These are phyloP conservation scores for Hydrophis major DNA, from an alignment of 2,797 vertebrate species.

Conservation along the genomic window DNA sequence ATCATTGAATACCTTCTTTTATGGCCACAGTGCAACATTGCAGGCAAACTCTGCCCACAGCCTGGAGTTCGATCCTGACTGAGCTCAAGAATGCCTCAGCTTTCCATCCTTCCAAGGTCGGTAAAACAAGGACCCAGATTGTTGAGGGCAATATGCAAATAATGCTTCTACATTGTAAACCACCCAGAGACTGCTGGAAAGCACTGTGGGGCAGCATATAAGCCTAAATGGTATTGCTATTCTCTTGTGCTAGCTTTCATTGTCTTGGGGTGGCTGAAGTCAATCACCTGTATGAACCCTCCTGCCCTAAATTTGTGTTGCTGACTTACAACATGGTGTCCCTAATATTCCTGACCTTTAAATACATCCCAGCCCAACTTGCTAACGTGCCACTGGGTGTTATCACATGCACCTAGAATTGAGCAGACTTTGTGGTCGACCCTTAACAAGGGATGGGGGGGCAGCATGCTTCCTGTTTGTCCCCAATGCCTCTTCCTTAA, in stretches of 20 bases:
- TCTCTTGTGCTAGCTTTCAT: background rate
- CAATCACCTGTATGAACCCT: background rate
- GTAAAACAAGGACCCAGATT: too few species aligned
- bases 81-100: background rate
- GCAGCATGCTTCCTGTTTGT: background rate
- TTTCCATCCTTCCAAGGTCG: too few species aligned
- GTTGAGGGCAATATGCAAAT: too few species aligned
- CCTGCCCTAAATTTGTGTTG: background rate
- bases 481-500: conserved; percentile 12
- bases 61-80: background rate
- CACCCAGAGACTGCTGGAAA: background rate
- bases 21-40: background rate
- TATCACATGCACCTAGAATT: background rate
- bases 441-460: background rate
- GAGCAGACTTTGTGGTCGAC: background rate
- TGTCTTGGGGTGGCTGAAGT: background rate
- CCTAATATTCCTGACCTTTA: background rate
- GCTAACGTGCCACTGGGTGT: background rate
- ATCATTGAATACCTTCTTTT: background rate
- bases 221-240: background rate
- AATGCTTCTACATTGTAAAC: too few species aligned
- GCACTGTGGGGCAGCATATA: background rate
- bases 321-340: background rate
- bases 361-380: background rate
- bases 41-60: background rate